These are phyloP conservation scores for Phoebastria nigripes DNA, from an alignment of 2,797 vertebrate species.

Conservation along the genomic window DNA sequence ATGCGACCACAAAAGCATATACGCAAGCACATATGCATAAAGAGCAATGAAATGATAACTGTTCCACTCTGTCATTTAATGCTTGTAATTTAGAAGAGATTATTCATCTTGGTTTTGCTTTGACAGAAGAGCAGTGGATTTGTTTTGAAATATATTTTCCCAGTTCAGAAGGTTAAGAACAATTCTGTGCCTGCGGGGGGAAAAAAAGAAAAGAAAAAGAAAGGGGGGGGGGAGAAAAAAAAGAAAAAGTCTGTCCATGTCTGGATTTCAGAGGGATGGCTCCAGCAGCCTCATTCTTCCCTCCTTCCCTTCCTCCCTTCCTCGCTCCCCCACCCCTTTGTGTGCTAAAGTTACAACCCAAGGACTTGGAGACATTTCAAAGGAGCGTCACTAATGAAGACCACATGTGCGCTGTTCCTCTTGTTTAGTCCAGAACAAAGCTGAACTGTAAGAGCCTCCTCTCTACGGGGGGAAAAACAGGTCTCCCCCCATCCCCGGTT, in stretches of 20 bases:
- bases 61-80: neutral
- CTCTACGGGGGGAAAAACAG: accelerated
- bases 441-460: conserved; percentile 22
- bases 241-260: neutral
- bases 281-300: conserved; percentile 17
- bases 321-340: conserved; percentile 9
- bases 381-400: conserved; percentile 45
- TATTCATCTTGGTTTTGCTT: conserved; percentile 28
- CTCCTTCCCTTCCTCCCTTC: conserved; percentile 13
- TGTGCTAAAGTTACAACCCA: conserved; percentile 56
- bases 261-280: conserved; percentile 27
- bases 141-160: neutral
- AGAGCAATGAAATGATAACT: neutral
- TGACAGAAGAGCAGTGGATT: neutral
- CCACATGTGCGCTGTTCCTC: conserved; percentile 33
- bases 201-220: neutral
- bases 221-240: neutral
- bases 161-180: conserved; percentile 16
- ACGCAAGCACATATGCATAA: neutral
- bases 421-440: conserved; percentile 33
- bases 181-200: neutral
- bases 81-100: neutral
- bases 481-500: neutral
- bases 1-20: neutral
- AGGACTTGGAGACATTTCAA: conserved; percentile 56